Evolutionary conservation across 2,888 invertebrate species (phyloP).

Genomic region (Amphipoea lucens): DNA sequence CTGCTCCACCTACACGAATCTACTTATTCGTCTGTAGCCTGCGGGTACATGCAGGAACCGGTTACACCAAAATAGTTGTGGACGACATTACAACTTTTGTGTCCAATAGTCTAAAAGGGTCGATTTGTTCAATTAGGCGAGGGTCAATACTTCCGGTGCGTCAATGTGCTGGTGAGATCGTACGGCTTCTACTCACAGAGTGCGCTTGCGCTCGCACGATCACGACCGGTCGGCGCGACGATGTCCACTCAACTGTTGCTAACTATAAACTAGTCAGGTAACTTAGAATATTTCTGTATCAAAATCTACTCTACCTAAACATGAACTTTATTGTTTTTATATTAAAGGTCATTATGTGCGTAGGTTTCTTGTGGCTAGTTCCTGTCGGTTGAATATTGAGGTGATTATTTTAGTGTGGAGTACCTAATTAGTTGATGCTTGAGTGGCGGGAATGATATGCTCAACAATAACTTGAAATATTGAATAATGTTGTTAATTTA

Average conservation of each 20-base stretch:
- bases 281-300: slow-evolving; percentile 38
- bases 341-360: slow-evolving; percentile 57
- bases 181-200: slow-evolving; percentile 73
- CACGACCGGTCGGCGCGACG: slow-evolving; percentile 55
- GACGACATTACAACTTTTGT: slow-evolving; percentile 26
- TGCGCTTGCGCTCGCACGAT: slow-evolving; percentile 35
- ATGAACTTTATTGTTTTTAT: slow-evolving; percentile 41
- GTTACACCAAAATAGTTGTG: slow-evolving; percentile 36
- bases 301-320: slow-evolving; percentile 28
- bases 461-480: slow-evolving; percentile 14
- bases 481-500: background rate
- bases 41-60: slow-evolving; percentile 39
- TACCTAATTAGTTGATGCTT: slow-evolving; percentile 18
- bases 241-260: slow-evolving; percentile 53
- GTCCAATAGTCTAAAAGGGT: slow-evolving; percentile 47
- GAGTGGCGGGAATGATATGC: slow-evolving; percentile 10
- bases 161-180: slow-evolving; percentile 65
- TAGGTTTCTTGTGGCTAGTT: slow-evolving; percentile 15
- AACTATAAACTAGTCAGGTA: slow-evolving; percentile 56
- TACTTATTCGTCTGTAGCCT: slow-evolving; percentile 45
- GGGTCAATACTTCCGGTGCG: slow-evolving; percentile 69
- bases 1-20: slow-evolving; percentile 32
- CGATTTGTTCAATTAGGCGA: slow-evolving; percentile 64
- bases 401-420: slow-evolving; percentile 34
- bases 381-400: slow-evolving; percentile 4